Percentiles rank a stretch among this genome's conserved stretches.
These are phyloP conservation scores for Apis florea DNA, from an alignment of 1,140 invertebrate species.

Conservation along the genomic window DNA sequence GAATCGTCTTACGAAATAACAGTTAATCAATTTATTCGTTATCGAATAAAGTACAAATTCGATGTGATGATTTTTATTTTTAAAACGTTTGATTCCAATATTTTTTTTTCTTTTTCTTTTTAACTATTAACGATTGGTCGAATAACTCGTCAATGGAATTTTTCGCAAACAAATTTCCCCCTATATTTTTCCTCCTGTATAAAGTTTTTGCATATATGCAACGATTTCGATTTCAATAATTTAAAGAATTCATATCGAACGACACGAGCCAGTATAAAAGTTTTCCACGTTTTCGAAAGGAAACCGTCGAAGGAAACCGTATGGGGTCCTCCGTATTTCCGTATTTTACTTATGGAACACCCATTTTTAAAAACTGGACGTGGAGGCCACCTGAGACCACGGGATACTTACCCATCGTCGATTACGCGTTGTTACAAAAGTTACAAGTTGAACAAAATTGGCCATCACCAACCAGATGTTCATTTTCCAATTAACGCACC, in stretches of 20 bases:
- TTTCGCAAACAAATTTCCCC: too few species aligned
- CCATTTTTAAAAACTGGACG: neutral
- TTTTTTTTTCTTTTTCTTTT: too few species aligned
- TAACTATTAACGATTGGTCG: too few species aligned
- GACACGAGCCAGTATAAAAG: neutral
- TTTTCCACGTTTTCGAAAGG: neutral
- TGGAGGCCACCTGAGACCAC: conserved; percentile 6
- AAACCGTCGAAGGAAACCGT: neutral
- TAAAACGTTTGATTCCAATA: too few species aligned
- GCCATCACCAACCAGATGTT: neutral
- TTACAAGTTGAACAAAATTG: neutral
- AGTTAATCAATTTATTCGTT: too few species aligned
- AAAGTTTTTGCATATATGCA: neutral
- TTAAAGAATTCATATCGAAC: neutral
- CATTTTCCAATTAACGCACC: conserved; percentile 17
- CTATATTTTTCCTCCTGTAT: too few species aligned
- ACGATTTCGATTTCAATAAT: neutral
- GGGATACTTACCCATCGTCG: neutral
- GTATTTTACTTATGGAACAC: neutral
- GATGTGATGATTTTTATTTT: too few species aligned
- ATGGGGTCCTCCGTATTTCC: neutral
- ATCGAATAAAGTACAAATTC: too few species aligned
- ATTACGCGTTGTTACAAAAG: neutral
- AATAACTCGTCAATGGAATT: too few species aligned
- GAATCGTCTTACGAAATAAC: too few species aligned